Conservation (phyloP, 1,140 invertebrate genomes). For the Caenorhabditis brenneri region DNA sequence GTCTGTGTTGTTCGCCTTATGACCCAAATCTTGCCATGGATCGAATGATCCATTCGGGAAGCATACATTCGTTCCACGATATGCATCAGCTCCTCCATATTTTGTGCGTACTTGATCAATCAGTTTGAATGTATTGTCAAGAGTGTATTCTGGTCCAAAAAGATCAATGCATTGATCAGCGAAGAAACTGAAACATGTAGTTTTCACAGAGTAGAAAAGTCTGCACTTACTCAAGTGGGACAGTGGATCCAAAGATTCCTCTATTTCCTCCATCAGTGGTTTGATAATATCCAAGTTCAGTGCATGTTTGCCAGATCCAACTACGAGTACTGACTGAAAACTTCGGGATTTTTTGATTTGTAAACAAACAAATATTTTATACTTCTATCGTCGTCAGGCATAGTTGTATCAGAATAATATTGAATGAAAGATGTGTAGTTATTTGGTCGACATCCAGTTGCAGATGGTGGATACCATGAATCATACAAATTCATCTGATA, state of each 20-base stretch:
- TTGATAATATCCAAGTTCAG: conserved; percentile 91
- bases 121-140: conserved; percentile 78
- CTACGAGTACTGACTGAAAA: conserved; percentile 72
- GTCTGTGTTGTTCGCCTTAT: not conserved
- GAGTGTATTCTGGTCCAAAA: conserved; percentile 77
- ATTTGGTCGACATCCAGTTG: conserved; percentile 6
- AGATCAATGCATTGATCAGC: conserved; percentile 82
- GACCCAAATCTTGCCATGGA: conserved; percentile 51
- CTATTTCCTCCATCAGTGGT: conserved; percentile 76
- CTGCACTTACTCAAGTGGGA: conserved; percentile 47
- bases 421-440: conserved; percentile 16
- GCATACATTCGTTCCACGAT: conserved; percentile 73
- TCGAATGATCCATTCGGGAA: conserved; percentile 55
- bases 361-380: too few species aligned
- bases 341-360: not conserved
- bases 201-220: too few species aligned
- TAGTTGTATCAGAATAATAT: conserved; percentile 5
- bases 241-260: conserved; percentile 54
- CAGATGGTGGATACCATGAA: not conserved
- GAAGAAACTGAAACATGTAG: conserved; percentile 77
- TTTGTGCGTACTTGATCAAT: conserved; percentile 61
- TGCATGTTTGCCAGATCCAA: conserved; percentile 92
- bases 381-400: conserved; percentile 12
- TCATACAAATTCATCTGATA: conserved; percentile 13
- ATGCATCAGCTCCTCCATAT: conserved; percentile 79